These are phyloP conservation scores for Sesia bembeciformis DNA, from an alignment of 2,888 invertebrate species.

Conservation along the genomic window DNA sequence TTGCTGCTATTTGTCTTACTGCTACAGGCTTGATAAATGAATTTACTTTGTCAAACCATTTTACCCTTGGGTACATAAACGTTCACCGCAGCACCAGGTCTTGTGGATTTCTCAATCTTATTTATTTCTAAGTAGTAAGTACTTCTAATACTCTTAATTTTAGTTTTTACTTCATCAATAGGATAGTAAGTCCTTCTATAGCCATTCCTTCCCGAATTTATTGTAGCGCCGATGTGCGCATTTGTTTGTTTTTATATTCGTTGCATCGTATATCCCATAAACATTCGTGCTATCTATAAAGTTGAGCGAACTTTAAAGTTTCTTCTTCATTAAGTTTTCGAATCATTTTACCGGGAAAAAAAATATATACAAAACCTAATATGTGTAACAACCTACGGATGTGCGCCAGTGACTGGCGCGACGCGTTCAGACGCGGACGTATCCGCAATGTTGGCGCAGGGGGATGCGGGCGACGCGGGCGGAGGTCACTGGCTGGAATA, in stretches of 20 bases:
- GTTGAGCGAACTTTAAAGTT: background rate
- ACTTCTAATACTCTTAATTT: background rate
- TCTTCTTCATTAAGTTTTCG: background rate
- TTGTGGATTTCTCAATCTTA: no score
- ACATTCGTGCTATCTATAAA: background rate
- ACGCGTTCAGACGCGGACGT: background rate
- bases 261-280: background rate
- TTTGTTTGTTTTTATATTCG: background rate
- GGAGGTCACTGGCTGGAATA: background rate
- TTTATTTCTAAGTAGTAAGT: background rate
- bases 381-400: background rate
- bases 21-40: no score
- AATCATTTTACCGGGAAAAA: background rate
- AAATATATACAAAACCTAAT: background rate
- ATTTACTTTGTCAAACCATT: no score
- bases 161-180: background rate
- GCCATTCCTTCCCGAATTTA: background rate
- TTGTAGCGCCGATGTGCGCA: background rate
- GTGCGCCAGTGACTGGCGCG: background rate
- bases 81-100: no score
- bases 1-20: no score
- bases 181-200: background rate
- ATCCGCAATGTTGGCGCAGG: background rate
- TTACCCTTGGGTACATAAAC: no score
- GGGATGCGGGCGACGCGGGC: background rate